These are phyloP conservation scores for Catharus minimus DNA, from an alignment of 2,113 vertebrate species.

Conservation along the genomic window DNA sequence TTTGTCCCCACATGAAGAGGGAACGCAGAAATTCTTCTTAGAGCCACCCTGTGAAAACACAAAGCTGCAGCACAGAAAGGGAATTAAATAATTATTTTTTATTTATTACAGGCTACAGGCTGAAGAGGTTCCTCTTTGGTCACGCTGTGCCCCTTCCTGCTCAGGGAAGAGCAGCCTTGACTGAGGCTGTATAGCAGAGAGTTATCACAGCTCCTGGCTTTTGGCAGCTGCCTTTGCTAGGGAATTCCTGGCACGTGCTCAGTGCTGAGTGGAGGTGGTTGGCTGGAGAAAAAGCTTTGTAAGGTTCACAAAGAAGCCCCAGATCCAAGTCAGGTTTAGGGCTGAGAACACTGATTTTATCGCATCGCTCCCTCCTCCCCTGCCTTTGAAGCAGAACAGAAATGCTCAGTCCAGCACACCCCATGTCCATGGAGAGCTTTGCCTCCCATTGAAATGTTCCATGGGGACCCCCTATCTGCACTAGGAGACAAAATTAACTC, in stretches of 20 bases:
- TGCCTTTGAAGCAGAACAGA: neutral
- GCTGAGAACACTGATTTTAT: neutral
- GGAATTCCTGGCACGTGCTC: neutral
- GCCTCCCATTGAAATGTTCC: neutral
- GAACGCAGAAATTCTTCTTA: neutral
- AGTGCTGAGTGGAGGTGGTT: neutral
- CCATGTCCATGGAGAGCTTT: neutral
- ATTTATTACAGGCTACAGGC: no score
- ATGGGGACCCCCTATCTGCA: neutral
- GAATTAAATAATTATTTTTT: neutral
- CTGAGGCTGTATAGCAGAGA: neutral
- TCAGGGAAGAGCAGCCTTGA: accelerated
- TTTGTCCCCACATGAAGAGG: neutral
- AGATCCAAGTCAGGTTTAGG: neutral
- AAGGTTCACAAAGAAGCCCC: neutral
- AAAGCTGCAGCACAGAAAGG: neutral
- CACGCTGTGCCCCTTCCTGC: accelerated
- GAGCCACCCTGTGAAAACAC: neutral
- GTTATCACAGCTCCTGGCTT: neutral
- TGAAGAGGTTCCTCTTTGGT: neutral
- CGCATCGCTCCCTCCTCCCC: neutral
- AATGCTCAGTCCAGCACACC: neutral
- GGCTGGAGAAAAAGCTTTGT: neutral
- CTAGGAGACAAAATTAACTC: neutral
- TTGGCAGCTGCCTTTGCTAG: neutral